phyloP scores from a whole-genome alignment of 2,113 vertebrate genomes.

The Sander lucioperca region DNA sequence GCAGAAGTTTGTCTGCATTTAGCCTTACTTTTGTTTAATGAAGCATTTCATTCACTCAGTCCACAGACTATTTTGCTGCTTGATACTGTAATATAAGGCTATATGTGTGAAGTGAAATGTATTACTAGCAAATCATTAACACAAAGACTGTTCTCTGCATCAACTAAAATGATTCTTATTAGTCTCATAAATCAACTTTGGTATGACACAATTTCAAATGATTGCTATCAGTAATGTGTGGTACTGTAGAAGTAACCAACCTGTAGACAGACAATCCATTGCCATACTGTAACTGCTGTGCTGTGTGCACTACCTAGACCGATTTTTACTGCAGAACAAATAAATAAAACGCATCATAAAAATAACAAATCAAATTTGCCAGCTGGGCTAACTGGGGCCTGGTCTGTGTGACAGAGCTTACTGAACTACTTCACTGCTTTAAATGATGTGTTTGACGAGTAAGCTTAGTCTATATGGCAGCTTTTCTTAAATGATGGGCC shows the following conservation, averaged over 20 bases:
- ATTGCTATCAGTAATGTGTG: conserved; percentile 7
- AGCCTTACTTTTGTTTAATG: background rate
- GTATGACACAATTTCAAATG: background rate
- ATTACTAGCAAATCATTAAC: background rate
- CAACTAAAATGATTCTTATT: background rate
- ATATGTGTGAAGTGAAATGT: background rate
- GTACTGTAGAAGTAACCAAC: background rate
- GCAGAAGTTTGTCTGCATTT: background rate
- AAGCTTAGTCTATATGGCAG: conserved; percentile 36
- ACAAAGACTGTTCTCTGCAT: background rate
- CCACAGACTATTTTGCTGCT: background rate
- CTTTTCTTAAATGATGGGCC: conserved; percentile 51
- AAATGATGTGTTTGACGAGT: conserved; percentile 36
- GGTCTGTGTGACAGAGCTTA: conserved; percentile 14
- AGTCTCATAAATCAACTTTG: background rate
- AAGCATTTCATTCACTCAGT: background rate
- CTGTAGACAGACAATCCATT: conserved; percentile 16
- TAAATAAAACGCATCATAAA: conserved; percentile 66
- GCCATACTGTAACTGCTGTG: conserved; percentile 63
- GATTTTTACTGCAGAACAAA: conserved; percentile 55
- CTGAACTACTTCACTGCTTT: conserved; percentile 43
- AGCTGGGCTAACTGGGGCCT: conserved; percentile 49
- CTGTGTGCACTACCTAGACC: conserved; percentile 70
- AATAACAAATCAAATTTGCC: conserved; percentile 56
- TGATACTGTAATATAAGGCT: background rate